Evolutionary conservation across 2,888 invertebrate genomes (phyloP).

Genomic region (Flexamia atlantica): DNA sequence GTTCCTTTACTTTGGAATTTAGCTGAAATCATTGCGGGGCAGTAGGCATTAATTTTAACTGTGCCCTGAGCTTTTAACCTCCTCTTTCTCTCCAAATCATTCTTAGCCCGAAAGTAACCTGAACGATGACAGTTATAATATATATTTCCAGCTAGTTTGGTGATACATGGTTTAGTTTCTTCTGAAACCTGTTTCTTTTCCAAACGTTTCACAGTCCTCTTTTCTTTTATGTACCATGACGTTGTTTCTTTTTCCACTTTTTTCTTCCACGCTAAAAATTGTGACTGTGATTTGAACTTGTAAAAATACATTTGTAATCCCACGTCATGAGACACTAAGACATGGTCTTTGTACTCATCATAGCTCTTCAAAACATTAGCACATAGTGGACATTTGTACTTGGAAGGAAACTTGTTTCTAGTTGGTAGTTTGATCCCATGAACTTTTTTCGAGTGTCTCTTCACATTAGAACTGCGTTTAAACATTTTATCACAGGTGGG

Average conservation of each 20-base stretch:
- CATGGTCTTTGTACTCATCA: neutral
- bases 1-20: neutral
- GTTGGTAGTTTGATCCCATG: neutral
- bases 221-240: neutral
- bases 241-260: conserved; percentile 11
- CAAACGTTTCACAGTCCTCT: neutral
- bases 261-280: neutral
- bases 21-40: neutral
- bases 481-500: neutral
- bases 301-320: neutral
- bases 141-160: neutral
- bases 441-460: neutral
- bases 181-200: neutral
- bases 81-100: neutral
- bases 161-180: neutral
- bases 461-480: neutral
- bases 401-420: neutral
- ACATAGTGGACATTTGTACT: neutral
- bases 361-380: neutral
- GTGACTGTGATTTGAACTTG: neutral
- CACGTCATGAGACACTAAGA: neutral
- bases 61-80: neutral
- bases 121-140: neutral
- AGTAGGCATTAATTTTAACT: neutral
- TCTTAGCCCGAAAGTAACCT: neutral